phyloP scores from a whole-genome alignment of 2,797 vertebrate genomes.

The Labeo calbasu region DNA sequence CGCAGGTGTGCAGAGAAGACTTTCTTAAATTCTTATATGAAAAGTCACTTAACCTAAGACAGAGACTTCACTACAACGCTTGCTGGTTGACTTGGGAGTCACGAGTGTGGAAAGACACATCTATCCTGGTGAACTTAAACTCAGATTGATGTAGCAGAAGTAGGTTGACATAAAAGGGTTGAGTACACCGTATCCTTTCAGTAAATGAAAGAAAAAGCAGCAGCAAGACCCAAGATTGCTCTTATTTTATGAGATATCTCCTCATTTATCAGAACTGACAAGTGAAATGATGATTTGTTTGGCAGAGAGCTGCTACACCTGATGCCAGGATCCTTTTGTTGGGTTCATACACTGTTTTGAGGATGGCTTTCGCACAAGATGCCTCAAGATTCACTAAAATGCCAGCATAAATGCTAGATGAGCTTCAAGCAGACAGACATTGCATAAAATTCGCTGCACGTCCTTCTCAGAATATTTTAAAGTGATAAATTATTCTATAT shows the following conservation, averaged over 20 bases:
- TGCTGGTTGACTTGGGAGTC: conserved; percentile 11
- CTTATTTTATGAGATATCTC: conserved; percentile 51
- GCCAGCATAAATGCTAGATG: background rate
- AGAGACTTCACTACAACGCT: background rate
- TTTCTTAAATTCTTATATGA: background rate
- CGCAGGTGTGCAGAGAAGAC: background rate
- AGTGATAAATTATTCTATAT: conserved; percentile 42
- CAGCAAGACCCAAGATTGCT: conserved; percentile 43
- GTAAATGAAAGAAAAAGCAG: conserved; percentile 55
- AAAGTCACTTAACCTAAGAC: conserved; percentile 12
- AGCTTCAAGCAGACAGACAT: background rate
- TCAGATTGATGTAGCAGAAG: conserved; percentile 57
- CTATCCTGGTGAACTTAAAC: conserved; percentile 52
- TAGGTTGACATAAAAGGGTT: conserved; percentile 53
- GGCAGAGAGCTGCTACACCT: conserved; percentile 42
- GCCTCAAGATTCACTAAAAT: background rate
- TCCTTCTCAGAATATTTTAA: conserved; percentile 30
- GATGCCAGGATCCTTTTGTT: conserved; percentile 43
- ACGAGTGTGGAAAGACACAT: conserved; percentile 41
- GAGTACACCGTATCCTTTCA: conserved; percentile 37
- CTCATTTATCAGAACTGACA: conserved; percentile 59
- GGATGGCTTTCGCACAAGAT: background rate
- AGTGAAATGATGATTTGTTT: conserved; percentile 59
- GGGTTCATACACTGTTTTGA: conserved; percentile 15
- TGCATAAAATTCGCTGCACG: conserved; percentile 23